Conservation (phyloP, 2,888 invertebrate species). For the Pseudoips prasinana region DNA sequence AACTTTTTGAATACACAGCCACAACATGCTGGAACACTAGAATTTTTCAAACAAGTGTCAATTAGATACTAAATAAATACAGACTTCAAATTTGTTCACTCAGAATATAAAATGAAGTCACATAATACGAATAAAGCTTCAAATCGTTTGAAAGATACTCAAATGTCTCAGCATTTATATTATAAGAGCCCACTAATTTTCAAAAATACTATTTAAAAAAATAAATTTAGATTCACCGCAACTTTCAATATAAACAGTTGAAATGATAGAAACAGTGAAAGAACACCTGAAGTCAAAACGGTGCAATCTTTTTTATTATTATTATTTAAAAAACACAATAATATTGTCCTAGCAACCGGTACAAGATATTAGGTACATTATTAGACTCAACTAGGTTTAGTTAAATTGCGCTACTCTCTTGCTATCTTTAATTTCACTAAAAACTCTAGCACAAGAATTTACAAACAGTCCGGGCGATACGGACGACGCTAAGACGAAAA, state of each 20-base stretch:
- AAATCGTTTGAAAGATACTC: conserved; percentile 21
- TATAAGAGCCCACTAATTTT: conserved; percentile 21
- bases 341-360: conserved; percentile 76
- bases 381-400: conserved; percentile 74
- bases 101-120: conserved; percentile 28
- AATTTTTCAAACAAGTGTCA: conserved; percentile 19
- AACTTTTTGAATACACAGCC: conserved; percentile 17
- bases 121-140: conserved; percentile 23
- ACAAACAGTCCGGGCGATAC: conserved; percentile 42
- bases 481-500: conserved; percentile 52
- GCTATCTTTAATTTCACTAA: conserved; percentile 74
- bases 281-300: conserved; percentile 51
- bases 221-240: conserved; percentile 64
- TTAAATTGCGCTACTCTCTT: conserved; percentile 76
- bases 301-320: conserved; percentile 57
- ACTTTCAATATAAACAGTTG: conserved; percentile 29
- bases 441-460: conserved; percentile 62
- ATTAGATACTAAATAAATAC: conserved; percentile 12
- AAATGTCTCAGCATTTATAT: conserved; percentile 23
- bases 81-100: conserved; percentile 23
- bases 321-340: conserved; percentile 53
- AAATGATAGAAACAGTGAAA: conserved; percentile 45
- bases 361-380: conserved; percentile 69
- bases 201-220: conserved; percentile 49
- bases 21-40: conserved; percentile 15